A percentile compares a stretch with the other conserved stretches of the same genome.
phyloP scores from a whole-genome alignment of 2,888 invertebrate genomes.

The Hemithea aestivaria region DNA sequence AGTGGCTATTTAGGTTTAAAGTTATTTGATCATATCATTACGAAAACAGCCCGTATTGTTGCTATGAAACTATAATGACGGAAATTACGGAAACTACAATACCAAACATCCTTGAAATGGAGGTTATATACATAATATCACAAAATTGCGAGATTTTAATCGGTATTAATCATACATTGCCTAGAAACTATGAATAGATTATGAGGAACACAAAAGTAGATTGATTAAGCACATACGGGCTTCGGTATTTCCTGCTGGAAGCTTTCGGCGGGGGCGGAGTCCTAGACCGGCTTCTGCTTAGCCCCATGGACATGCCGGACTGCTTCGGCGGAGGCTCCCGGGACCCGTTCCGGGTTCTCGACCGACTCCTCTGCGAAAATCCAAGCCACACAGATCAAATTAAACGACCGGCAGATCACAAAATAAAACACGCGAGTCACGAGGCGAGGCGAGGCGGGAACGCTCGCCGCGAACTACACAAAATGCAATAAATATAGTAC shows the following conservation, averaged over 20 bases:
- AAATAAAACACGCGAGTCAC: constrained; percentile 64
- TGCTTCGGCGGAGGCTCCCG: constrained; percentile 67
- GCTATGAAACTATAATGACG: constrained; percentile 33
- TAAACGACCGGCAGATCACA: constrained; percentile 35
- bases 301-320: constrained; percentile 64
- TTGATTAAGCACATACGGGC: constrained; percentile 55
- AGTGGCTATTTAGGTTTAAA: too few relatives aligned
- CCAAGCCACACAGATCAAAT: constrained; percentile 38
- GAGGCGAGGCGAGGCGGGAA: constrained; percentile 58
- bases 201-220: not conserved
- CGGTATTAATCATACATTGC: not conserved
- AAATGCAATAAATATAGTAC: constrained; percentile 59
- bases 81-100: constrained; percentile 52
- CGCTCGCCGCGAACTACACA: constrained; percentile 33
- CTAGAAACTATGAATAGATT: not conserved
- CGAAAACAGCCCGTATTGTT: too few relatives aligned
- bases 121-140: constrained; percentile 52
- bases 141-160: constrained; percentile 11
- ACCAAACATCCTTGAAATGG: constrained; percentile 53
- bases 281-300: constrained; percentile 74
- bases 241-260: constrained; percentile 68
- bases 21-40: too few relatives aligned
- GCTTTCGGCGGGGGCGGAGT: constrained; percentile 75
- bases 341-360: constrained; percentile 73
- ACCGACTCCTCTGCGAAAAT: constrained; percentile 72